Conservation (phyloP, 2,797 vertebrate species). For the Poecilia gillii region DNA sequence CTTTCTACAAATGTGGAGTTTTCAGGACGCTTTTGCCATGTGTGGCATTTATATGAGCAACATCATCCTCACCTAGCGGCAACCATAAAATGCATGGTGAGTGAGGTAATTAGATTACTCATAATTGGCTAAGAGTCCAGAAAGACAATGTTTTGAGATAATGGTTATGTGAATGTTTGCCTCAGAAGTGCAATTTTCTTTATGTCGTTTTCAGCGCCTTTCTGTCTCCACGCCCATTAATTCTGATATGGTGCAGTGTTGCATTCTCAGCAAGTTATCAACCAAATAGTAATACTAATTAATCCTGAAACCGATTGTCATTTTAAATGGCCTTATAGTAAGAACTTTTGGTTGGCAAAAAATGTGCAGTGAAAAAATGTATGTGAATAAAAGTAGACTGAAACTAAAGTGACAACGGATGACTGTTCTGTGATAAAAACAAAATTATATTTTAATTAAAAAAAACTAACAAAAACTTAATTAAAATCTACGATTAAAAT, state of each 20-base stretch:
- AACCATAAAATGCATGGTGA: background rate
- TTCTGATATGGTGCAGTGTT: background rate
- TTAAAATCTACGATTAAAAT: background rate
- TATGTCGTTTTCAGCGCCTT: background rate
- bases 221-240: background rate
- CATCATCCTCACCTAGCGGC: background rate
- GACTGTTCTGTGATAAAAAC: background rate
- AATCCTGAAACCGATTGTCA: background rate
- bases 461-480: background rate
- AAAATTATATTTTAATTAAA: background rate
- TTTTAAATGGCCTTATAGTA: background rate
- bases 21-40: background rate
- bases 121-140: background rate
- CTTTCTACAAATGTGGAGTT: background rate
- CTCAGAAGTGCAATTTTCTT: background rate
- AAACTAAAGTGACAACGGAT: background rate
- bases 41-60: background rate
- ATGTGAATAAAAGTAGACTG: background rate
- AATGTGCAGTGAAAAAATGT: background rate
- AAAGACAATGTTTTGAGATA: background rate
- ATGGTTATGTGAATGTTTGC: background rate
- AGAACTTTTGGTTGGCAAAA: background rate
- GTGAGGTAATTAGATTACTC: constrained; percentile 10
- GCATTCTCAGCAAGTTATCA: background rate
- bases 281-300: background rate